Evolutionary conservation across 2,888 invertebrate genomes (phyloP), one percentile per base, ranked within the genome.

Genomic region (Euzophera pinguis): DNA sequence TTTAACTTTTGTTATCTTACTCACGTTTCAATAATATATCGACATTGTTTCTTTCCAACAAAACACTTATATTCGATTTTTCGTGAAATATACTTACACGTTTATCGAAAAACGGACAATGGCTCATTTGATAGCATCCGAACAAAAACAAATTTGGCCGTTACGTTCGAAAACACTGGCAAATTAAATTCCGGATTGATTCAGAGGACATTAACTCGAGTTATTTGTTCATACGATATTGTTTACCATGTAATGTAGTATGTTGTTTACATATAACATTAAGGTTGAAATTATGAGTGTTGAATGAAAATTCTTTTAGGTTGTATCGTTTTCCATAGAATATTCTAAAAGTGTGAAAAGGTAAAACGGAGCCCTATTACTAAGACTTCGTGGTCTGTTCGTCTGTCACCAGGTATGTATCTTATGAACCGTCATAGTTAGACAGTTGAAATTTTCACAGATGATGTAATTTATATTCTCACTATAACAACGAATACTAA

Each of bases 141-240:
- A 42, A 42, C 52, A 47, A 39, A 34, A 42, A 53, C 47, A 39
- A 48, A 48, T 53, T 42, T 47, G 34, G 32, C 29, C 45, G 45
- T 45, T 34, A 45, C 45, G 45, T 45, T 45, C 47, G 42, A 39
- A 16, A 37, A 27, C 34, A 41, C 22, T 12, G 35, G 42, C 32
- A 42, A 52, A 47, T 52, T 47, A 47, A 47, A 47, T 52, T 47
- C 52, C 27, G 32, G 45, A 32, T 45, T 45, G 45, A 45, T 45
- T 45, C 45, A 32, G 34, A 14, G 10, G 34, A 32, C 45, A 45
- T 45, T 45, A 45, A 34, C 10, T 5, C 32, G 32, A 16, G 45
- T 45, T 45, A 43, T 45, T 45, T 45, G 45, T 14, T 43, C 43
- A 9, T 29, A 43, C 13, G 10, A 13, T 17, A 1, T 43, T 43